Evolutionary conservation across 2,888 invertebrate genomes (phyloP), one percentile per base, ranked within the genome.

Genomic region (Lasioglossum zephyrum): DNA sequence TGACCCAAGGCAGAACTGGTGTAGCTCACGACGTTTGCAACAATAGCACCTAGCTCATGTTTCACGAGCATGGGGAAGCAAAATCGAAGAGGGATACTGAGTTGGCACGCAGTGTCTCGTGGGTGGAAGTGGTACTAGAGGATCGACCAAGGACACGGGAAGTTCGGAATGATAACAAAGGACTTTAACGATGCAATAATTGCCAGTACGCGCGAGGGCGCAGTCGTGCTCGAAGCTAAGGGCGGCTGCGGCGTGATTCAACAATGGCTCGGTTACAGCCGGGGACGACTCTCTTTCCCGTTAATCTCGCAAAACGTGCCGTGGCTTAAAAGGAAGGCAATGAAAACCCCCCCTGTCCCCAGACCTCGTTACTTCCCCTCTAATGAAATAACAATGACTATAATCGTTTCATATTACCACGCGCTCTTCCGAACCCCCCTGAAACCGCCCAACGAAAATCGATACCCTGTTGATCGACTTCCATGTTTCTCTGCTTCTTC

Each of bases 351-450:
- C 73, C 73, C 53, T 5, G 63, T 73, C 78, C 81, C 41, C 74
- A 53, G 26, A 36, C 31, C 80, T 80, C 81, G 69, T 80, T 81
- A 63, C 87, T 79, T 36, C 63, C 49, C 72, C 63, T 57, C 79
- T 89, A 89, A 89, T 86, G 82, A 89, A 86, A 89, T 89, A 89
- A 87, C 89, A 77, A 85, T 79, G 79, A 78, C 83, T 73, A 79
- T 77, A 86, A 80, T 86, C 79, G 85, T 82, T 82, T 82, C 72
- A 80, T 87, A 89, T 85, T 81, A 70, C 76, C 53, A 3, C 69
- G n/a, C 39, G 31, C 60, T 16, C 41, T 57, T 57, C 31, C 47
- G 31, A 18, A 13, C 47, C 49, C 0, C 31, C 6, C 8, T 2
- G n/a, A 18, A 63, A 26, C 36, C 36, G 22, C 11, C 26, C 31